These are phyloP conservation scores for Drosophila ambigua DNA, from an alignment of 1,140 invertebrate species.

Conservation along the genomic window DNA sequence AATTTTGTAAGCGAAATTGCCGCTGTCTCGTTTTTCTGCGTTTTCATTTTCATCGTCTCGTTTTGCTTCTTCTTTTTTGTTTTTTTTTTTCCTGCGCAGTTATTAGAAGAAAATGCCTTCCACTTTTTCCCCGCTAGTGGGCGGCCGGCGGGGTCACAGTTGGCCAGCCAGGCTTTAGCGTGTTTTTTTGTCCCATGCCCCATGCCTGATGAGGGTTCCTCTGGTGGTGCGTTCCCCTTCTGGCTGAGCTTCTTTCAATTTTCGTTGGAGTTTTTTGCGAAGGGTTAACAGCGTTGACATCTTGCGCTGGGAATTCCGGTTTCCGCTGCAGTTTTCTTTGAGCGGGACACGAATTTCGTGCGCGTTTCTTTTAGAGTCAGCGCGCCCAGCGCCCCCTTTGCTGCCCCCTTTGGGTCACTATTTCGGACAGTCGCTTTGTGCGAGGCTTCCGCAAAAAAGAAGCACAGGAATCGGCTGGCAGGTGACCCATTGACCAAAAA, in stretches of 20 bases:
- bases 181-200: conserved; percentile 44
- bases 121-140: conserved; percentile 34
- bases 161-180: conserved; percentile 44
- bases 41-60: conserved; percentile 50
- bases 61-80: background rate
- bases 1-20: conserved; percentile 81
- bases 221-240: conserved; percentile 49
- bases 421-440: conserved; percentile 33
- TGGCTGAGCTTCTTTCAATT: conserved; percentile 36
- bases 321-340: conserved; percentile 79
- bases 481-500: too few species aligned
- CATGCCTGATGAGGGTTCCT: conserved; percentile 69
- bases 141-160: conserved; percentile 61
- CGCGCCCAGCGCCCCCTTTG: conserved; percentile 27
- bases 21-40: conserved; percentile 75
- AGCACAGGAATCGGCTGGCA: too few species aligned
- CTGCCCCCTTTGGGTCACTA: conserved; percentile 39
- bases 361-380: conserved; percentile 17
- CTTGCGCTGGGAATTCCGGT: conserved; percentile 78
- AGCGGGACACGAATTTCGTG: conserved; percentile 39
- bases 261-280: conserved; percentile 47
- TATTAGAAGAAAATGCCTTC: conserved; percentile 75
- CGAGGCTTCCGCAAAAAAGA: background rate
- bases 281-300: conserved; percentile 66
- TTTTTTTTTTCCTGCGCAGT: conserved; percentile 63